Evolutionary conservation across 64 coral and sea anemone species (phyloP), one percentile per base, ranked within the genome.

Genomic region (Stichodactyla mertensii): DNA sequence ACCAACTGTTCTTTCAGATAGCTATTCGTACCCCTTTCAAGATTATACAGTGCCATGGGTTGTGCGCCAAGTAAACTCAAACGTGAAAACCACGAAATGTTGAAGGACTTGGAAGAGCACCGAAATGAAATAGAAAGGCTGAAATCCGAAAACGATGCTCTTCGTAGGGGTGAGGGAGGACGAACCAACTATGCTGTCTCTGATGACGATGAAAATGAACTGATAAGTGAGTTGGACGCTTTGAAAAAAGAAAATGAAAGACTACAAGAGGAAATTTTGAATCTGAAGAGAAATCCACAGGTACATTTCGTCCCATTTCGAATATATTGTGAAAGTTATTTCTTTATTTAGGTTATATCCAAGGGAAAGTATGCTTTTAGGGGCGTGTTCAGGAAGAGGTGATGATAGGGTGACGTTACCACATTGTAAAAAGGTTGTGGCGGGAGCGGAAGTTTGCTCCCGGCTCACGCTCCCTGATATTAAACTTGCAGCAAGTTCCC

Each of bases 231-330:
- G 51, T 54, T 81, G 6, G 78, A 74, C 1, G 69, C 69, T 31
- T 74, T 74, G 69, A 74, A 81, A 52, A 81, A 81, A 77, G 64
- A 87, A 16, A 55, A 71, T 53, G 70, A 87, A 71, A 87, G 78
- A 78, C 52, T 87, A 2, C 64, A 87, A 55, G 86, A 87, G 78
- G 86, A 87, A 87, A 87, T 71, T 77, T 55, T 27, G 53, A 71
- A 77, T 52, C 24, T 87, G 0, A 87, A 36, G 45, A 71, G 71
- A 18, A 81, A 81, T 13, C n/a, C 15, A 55, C 53, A 86, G 84
- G 58, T 59, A 20, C 11, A 4, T 61, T 51, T 16, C 6, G 55
- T 85, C 6, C 5, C 5, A 22, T 22, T 22, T n/a, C 19, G 4
- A 22, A 22, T 66, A n/a, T 1, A 4, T 22, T 45, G 36, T 45